Conservation (phyloP, 2,113 vertebrate species). For the Elanus axillaris region DNA sequence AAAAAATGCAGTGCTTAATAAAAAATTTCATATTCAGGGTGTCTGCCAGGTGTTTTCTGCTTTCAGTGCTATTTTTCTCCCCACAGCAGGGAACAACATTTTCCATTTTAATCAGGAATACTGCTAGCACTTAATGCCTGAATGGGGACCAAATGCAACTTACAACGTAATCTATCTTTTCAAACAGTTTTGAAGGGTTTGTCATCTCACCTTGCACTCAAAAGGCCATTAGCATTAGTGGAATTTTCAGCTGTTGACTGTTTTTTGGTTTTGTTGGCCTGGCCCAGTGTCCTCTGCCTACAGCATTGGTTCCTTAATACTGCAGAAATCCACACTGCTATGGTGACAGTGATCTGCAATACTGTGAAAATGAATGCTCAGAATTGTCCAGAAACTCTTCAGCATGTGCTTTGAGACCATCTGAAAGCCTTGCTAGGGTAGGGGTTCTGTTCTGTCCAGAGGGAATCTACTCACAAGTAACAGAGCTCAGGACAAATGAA, state of each 20-base stretch:
- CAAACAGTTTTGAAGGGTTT: background rate
- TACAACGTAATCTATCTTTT: background rate
- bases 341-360: background rate
- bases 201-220: background rate
- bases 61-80: background rate
- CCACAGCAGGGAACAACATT: background rate
- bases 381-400: background rate
- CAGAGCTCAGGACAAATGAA: background rate
- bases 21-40: constrained; percentile 36
- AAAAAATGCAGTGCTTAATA: constrained; percentile 43
- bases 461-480: background rate
- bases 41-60: constrained; percentile 54
- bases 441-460: background rate
- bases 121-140: background rate
- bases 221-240: background rate
- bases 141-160: background rate
- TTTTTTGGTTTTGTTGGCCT: background rate
- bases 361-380: background rate
- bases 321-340: background rate
- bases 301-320: background rate
- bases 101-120: constrained; percentile 2
- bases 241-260: background rate
- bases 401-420: background rate
- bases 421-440: background rate
- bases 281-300: background rate